Evolutionary conservation across 2,113 vertebrate genomes (phyloP).

Genomic region (Prolemur simus): DNA sequence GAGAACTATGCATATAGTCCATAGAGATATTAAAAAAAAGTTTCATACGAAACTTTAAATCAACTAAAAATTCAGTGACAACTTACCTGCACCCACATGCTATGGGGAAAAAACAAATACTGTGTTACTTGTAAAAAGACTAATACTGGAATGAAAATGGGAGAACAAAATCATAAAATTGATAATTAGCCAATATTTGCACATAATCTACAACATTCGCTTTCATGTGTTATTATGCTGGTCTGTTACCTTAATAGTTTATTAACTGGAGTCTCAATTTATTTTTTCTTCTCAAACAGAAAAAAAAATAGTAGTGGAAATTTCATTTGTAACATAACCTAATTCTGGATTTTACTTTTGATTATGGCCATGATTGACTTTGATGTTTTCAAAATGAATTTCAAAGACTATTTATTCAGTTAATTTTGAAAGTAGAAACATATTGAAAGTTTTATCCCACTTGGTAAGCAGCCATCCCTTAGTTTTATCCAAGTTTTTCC

Average conservation of each 20-base stretch:
- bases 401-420: constrained; percentile 84
- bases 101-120: background rate
- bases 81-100: rapidly evolving
- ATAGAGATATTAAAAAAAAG: background rate
- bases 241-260: constrained; percentile 41
- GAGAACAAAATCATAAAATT: background rate
- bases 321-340: constrained; percentile 79
- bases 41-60: background rate
- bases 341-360: constrained; percentile 81
- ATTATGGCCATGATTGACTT: constrained; percentile 79
- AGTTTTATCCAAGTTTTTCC: constrained; percentile 91
- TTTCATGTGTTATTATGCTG: constrained; percentile 26
- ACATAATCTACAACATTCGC: background rate
- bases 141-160: background rate
- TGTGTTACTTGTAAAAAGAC: background rate
- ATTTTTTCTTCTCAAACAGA: constrained; percentile 59
- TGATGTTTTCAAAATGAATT: constrained; percentile 84
- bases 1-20: background rate
- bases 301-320: constrained; percentile 69
- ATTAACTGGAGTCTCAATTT: constrained; percentile 57
- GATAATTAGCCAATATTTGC: background rate
- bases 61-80: background rate
- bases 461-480: constrained; percentile 86
- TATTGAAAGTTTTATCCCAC: constrained; percentile 85
- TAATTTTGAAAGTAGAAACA: constrained; percentile 85